Conservation (phyloP, 2,113 vertebrate species). For the Cinclus mexicanus region DNA sequence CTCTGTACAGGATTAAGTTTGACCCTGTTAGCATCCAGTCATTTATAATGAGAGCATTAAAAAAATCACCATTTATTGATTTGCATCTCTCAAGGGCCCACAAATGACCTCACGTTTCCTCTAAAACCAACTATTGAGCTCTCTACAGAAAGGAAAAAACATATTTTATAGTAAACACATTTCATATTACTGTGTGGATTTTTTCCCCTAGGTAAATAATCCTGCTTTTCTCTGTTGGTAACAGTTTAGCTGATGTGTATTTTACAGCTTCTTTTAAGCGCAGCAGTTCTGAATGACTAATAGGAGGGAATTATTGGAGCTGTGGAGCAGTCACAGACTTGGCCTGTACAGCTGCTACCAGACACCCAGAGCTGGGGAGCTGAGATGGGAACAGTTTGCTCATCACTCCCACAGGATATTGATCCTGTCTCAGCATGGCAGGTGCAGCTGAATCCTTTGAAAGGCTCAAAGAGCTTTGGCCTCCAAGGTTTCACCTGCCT, state of each 20-base stretch:
- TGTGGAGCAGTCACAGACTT: background rate
- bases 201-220: constrained; percentile 3
- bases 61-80: constrained; percentile 28
- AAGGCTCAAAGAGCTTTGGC: background rate
- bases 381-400: background rate
- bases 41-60: constrained; percentile 8
- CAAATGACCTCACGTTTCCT: background rate
- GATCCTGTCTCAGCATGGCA: background rate
- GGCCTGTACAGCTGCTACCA: background rate
- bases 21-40: constrained; percentile 6
- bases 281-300: constrained; percentile 10
- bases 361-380: background rate
- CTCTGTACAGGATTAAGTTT: constrained; percentile 24
- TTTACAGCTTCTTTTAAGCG: constrained; percentile 33
- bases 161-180: background rate
- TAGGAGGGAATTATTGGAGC: background rate
- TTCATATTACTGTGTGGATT: background rate
- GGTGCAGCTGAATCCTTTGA: background rate
- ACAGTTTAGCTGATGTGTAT: constrained; percentile 29
- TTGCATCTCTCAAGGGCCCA: background rate
- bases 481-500: background rate
- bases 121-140: background rate
- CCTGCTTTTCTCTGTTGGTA: background rate
- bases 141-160: background rate
- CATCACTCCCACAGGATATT: background rate